Evolutionary conservation across 2,888 invertebrate species (phyloP).

Genomic region (Tholera decimalis): DNA sequence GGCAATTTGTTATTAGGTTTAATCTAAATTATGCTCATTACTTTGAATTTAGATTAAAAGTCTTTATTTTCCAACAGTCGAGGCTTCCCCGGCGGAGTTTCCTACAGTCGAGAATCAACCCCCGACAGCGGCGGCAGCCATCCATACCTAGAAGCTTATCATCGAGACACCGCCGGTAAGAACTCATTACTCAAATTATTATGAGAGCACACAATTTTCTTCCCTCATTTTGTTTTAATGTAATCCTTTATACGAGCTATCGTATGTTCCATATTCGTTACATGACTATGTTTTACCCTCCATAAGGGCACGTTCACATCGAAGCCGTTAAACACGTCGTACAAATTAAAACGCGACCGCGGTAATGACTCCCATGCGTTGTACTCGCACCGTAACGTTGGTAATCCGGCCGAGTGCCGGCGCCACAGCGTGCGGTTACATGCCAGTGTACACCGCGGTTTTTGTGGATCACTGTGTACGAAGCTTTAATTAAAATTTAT

Average conservation of each 20-base stretch:
- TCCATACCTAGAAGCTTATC: conserved; percentile 96
- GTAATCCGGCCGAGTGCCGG: conserved; percentile 62
- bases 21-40: conserved; percentile 15
- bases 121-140: conserved; percentile 97
- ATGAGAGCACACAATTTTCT: conserved; percentile 55
- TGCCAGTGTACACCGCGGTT: conserved; percentile 64
- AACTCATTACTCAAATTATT: conserved; percentile 56
- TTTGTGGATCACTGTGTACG: conserved; percentile 69
- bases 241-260: conserved; percentile 64
- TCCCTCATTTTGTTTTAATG: conserved; percentile 64
- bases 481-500: conserved; percentile 72
- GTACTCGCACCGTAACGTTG: conserved; percentile 65
- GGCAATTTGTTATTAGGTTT: conserved; percentile 72
- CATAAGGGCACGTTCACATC: conserved; percentile 69
- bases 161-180: conserved; percentile 96
- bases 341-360: conserved; percentile 89
- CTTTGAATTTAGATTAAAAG: conserved; percentile 49
- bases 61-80: conserved; percentile 84
- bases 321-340: conserved; percentile 81
- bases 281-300: conserved; percentile 50
- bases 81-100: conserved; percentile 93
- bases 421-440: conserved; percentile 68
- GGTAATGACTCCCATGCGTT: conserved; percentile 78
- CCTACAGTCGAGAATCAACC: conserved; percentile 97
- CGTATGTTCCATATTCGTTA: conserved; percentile 57